Evolutionary conservation across 2,888 invertebrate genomes (phyloP).

Genomic region (Trichogramma dendrolimi): DNA sequence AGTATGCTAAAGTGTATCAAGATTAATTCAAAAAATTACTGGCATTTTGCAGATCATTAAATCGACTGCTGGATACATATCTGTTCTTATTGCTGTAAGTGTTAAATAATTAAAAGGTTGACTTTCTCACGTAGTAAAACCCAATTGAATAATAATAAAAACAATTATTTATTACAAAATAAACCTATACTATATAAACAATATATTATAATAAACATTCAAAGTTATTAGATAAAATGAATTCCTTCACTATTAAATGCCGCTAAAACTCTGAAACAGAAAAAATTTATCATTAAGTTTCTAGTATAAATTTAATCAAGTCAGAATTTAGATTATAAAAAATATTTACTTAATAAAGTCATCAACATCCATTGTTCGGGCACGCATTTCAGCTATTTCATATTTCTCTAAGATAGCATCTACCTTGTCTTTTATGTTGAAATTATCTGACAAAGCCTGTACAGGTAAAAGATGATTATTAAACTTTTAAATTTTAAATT

Average conservation of each 20-base stretch:
- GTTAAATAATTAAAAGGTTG: neutral
- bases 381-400: constrained; percentile 72
- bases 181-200: neutral
- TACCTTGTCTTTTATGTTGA: constrained; percentile 78
- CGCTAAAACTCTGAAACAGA: constrained; percentile 64
- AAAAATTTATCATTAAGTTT: constrained; percentile 5
- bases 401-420: constrained; percentile 67
- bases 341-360: constrained; percentile 75
- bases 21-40: too few species aligned
- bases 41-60: constrained; percentile 1
- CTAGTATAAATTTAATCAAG: neutral
- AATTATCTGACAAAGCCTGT: constrained; percentile 71
- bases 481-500: too few species aligned
- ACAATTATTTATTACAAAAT: neutral
- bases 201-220: neutral
- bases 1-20: too few species aligned
- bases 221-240: constrained; percentile 68
- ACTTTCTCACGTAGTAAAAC: too few species aligned
- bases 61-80: constrained; percentile 4
- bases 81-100: constrained; percentile 2
- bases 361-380: constrained; percentile 92
- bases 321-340: neutral
- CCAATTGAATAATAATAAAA: too few species aligned
- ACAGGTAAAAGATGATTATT: constrained; percentile 35
- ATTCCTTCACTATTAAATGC: constrained; percentile 89